Conservation (phyloP, 1,140 invertebrate genomes). For the Cotesia vestalis region DNA sequence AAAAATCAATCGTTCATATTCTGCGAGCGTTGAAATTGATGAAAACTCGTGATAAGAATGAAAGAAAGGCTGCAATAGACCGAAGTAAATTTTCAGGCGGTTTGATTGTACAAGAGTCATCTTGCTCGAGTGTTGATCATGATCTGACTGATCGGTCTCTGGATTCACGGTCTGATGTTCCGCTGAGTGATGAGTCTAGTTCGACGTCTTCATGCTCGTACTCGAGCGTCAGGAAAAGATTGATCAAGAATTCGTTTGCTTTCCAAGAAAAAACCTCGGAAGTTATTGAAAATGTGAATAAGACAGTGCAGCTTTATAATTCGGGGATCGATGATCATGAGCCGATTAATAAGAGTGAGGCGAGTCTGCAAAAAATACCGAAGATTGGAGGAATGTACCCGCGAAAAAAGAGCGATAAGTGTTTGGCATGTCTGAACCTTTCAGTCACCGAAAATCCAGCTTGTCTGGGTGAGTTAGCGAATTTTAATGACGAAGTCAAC, state of each 20-base stretch:
- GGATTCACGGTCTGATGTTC: not conserved
- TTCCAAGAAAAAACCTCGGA: constrained; percentile 17
- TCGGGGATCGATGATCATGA: not conserved
- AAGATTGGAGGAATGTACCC: constrained; percentile 28
- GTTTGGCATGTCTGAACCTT: constrained; percentile 47
- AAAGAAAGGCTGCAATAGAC: constrained; percentile 7
- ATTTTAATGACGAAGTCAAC: not conserved
- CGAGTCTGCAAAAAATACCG: constrained; percentile 19
- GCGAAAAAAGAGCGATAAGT: constrained; percentile 51
- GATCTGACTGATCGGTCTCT: not conserved
- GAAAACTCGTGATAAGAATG: constrained; percentile 22
- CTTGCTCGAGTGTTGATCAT: constrained; percentile 32
- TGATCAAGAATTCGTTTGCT: constrained; percentile 24
- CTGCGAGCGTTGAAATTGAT: constrained; percentile 35
- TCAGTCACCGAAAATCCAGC: constrained; percentile 4
- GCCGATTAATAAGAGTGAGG: constrained; percentile 1
- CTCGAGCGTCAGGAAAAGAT: constrained; percentile 33
- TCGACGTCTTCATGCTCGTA: constrained; percentile 27
- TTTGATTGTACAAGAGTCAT: constrained; percentile 5
- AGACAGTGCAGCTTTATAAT: not conserved
- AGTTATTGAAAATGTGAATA: constrained; percentile 10
- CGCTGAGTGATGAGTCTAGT: not conserved
- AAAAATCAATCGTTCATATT: constrained; percentile 29
- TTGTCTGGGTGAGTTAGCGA: not conserved
- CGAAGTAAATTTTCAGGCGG: constrained; percentile 11